Evolutionary conservation across 2,797 vertebrate genomes (phyloP).

Genomic region (Tachyglossus aculeatus): DNA sequence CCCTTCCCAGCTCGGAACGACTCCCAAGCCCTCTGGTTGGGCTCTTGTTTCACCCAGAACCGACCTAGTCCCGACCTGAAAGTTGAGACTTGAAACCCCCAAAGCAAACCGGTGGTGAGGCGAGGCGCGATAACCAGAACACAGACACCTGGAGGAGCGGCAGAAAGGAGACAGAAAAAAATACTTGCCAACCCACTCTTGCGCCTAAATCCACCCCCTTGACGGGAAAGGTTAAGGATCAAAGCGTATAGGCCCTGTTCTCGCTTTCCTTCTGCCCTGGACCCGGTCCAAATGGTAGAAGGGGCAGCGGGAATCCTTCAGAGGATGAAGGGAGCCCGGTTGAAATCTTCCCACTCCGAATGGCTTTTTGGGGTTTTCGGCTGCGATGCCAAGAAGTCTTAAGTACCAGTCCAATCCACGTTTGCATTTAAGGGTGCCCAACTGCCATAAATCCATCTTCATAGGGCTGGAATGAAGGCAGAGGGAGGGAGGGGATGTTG

Average conservation of each 20-base stretch:
- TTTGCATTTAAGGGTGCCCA: constrained; percentile 15
- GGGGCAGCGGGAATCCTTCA: constrained; percentile 33
- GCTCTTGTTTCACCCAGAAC: constrained; percentile 37
- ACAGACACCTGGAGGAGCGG: background rate
- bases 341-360: background rate
- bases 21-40: constrained; percentile 51
- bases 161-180: background rate
- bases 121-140: constrained; percentile 10
- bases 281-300: constrained; percentile 7
- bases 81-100: constrained; percentile 33
- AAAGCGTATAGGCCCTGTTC: constrained; percentile 15
- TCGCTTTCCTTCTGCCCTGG: constrained; percentile 30
- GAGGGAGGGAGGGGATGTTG: background rate
- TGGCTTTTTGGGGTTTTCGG: constrained; percentile 11
- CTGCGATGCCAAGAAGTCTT: constrained; percentile 1
- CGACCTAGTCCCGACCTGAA: constrained; percentile 23
- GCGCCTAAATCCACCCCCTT: constrained; percentile 29
- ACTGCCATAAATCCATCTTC: constrained; percentile 27
- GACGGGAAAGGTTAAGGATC: background rate
- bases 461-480: background rate
- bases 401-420: background rate
- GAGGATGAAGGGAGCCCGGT: constrained; percentile 10
- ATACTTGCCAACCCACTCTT: constrained; percentile 29
- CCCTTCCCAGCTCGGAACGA: constrained; percentile 55
- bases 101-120: constrained; percentile 38